phyloP scores from a whole-genome alignment of 2,113 vertebrate species.

The Serilophus lunatus region DNA sequence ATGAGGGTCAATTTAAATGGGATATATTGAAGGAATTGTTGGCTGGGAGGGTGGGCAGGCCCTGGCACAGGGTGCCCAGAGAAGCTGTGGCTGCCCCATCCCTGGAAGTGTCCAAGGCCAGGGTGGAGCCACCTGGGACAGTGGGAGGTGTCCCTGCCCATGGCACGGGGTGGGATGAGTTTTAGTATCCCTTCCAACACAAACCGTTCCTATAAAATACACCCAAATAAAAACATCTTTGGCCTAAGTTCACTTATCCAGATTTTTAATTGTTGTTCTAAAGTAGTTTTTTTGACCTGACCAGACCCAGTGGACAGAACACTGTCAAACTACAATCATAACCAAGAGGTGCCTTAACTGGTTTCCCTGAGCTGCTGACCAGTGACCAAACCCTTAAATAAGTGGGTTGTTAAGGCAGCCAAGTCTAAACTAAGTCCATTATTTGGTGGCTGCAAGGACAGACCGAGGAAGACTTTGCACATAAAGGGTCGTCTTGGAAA shows the following conservation, averaged over 20 bases:
- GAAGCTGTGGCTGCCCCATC: too few species aligned
- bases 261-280: background rate
- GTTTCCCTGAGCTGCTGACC: background rate
- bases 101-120: background rate
- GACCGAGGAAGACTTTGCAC: background rate
- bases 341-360: accelerated
- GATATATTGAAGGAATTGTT: background rate
- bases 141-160: background rate
- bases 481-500: background rate
- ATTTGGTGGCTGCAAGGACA: too few species aligned
- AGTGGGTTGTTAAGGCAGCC: background rate
- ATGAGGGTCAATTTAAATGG: background rate
- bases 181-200: background rate
- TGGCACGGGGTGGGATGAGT: background rate
- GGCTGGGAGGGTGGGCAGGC: background rate
- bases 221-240: background rate
- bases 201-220: background rate
- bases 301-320: background rate
- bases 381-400: background rate
- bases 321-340: background rate
- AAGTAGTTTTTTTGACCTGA: background rate
- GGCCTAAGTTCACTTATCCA: background rate
- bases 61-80: background rate
- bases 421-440: background rate
- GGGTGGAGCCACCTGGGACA: background rate